These are phyloP conservation scores for Metalampra italica DNA, from an alignment of 2,888 invertebrate species.

Conservation along the genomic window DNA sequence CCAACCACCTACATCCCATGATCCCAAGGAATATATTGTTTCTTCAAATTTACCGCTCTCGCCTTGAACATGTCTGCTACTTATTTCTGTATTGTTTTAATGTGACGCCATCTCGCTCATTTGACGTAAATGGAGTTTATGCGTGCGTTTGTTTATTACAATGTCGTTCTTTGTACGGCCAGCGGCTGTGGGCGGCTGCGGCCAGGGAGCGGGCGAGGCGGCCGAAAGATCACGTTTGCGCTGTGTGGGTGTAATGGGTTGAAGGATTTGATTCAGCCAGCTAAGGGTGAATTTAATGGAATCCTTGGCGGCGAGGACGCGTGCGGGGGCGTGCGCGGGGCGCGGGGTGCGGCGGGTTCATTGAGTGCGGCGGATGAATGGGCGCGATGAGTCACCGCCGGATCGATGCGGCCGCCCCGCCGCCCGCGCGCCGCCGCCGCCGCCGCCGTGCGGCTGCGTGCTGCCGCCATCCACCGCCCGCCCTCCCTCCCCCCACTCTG, in stretches of 20 bases:
- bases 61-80: constrained; percentile 10
- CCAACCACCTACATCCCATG: constrained; percentile 4
- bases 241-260: constrained; percentile 53
- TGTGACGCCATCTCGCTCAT: background rate
- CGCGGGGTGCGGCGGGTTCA: constrained; percentile 55
- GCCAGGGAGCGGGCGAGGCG: constrained; percentile 14
- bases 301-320: constrained; percentile 65
- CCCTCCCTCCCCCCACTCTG: constrained; percentile 22
- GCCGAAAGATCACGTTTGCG: constrained; percentile 38
- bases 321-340: constrained; percentile 32
- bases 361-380: constrained; percentile 76
- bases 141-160: constrained; percentile 3
- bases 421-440: constrained; percentile 25
- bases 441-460: constrained; percentile 28
- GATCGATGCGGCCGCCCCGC: constrained; percentile 52
- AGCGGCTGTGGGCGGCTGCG: background rate
- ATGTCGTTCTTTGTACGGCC: background rate
- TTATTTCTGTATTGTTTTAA: constrained; percentile 1
- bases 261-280: constrained; percentile 53
- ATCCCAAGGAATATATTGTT: too few relatives aligned
- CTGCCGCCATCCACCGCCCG: constrained; percentile 20
- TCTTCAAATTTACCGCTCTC: constrained; percentile 12
- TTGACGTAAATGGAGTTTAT: constrained; percentile 5
- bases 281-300: constrained; percentile 59
- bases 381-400: constrained; percentile 70